These are phyloP conservation scores for Coturnix japonica DNA, from an alignment of 2,113 vertebrate species.

Conservation along the genomic window DNA sequence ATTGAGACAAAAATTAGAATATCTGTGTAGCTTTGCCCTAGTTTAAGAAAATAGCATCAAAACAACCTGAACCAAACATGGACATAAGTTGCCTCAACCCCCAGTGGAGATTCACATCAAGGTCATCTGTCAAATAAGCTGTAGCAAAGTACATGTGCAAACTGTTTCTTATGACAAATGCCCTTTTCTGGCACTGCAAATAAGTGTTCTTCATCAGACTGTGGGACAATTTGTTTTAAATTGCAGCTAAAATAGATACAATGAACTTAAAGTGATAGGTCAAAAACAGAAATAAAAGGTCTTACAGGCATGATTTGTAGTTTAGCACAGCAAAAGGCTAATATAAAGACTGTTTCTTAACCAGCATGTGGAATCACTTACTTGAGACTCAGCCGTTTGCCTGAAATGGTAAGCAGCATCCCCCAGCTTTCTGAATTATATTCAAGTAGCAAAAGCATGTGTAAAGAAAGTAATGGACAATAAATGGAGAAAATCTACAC, in stretches of 20 bases:
- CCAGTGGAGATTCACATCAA: conserved; percentile 49
- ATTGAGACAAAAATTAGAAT: conserved; percentile 27
- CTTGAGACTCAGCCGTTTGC: conserved; percentile 21
- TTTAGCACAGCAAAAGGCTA: conserved; percentile 26
- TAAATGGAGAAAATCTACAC: background rate
- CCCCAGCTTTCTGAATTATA: conserved; percentile 40
- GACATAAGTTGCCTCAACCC: conserved; percentile 24
- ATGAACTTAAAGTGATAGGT: conserved; percentile 53
- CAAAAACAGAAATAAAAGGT: conserved; percentile 44
- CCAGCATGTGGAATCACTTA: conserved; percentile 74
- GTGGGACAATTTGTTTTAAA: conserved; percentile 68
- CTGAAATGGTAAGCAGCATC: background rate
- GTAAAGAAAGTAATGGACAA: background rate
- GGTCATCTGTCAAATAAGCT: conserved; percentile 62
- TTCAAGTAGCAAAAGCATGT: background rate
- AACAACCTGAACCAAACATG: conserved; percentile 64
- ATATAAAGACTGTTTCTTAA: conserved; percentile 50
- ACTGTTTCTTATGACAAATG: conserved; percentile 56
- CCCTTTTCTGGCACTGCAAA: conserved; percentile 44
- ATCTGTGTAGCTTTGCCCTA: conserved; percentile 52
- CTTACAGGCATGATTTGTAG: conserved; percentile 41
- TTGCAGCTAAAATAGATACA: conserved; percentile 57
- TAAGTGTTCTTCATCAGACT: conserved; percentile 44
- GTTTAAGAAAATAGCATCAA: conserved; percentile 59
- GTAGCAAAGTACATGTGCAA: conserved; percentile 13